Base-by-base conservation (phyloP, 1,140 invertebrate genomes). In the Drosophila lowei region DNA sequence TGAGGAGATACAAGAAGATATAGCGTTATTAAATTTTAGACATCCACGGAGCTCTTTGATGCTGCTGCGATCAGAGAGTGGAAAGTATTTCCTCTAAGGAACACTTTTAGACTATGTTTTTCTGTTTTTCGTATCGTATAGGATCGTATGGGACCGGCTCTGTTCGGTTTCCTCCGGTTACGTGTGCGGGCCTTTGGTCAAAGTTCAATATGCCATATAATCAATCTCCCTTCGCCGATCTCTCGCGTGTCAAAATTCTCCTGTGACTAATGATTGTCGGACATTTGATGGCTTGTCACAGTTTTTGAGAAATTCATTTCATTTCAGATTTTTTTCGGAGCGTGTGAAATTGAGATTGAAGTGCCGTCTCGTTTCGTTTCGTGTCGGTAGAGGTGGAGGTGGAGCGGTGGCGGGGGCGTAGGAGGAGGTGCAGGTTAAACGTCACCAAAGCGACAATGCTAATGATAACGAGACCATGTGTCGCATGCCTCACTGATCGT, bases 181-280 rank as follows among this genome's bases (percentile, higher is more conserved):
- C 8, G 30, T 30, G 30, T 30, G 15, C 16, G 16, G 44, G 44
- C 38, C 47, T 11, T 50, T 28, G 59, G 60, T 21, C 67, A 86
- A 77, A 84, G 80, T 80, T 84, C 80, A 80, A 73, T 70, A 70
- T 58, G 60, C 18, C 53, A 4, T 9, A 66, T 60, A 80, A 86
- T 84, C 60, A 77, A 84, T 84, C 72, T 70, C 15, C 30, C n/a
- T 30, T 50, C 41, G 8, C 47, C 16, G 5, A 25, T 44, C 54
- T 64, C 75, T 38, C 3, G 34, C 34, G 42, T 64, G 58, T 75
- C 74, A 56, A 43, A 56, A 55, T 54, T 63, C 79, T 53, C 54
- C 64, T 80, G 80, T 80, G 77, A 84, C 81, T 84, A 84, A 84
- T 84, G 80, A 84, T 66, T 58, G 63, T 54, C 64, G 60, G 44